A percentile compares a stretch with the other conserved stretches of the same genome.
phyloP scores from a whole-genome alignment of 2,888 invertebrate species.

The Frankliniella intonsa region DNA sequence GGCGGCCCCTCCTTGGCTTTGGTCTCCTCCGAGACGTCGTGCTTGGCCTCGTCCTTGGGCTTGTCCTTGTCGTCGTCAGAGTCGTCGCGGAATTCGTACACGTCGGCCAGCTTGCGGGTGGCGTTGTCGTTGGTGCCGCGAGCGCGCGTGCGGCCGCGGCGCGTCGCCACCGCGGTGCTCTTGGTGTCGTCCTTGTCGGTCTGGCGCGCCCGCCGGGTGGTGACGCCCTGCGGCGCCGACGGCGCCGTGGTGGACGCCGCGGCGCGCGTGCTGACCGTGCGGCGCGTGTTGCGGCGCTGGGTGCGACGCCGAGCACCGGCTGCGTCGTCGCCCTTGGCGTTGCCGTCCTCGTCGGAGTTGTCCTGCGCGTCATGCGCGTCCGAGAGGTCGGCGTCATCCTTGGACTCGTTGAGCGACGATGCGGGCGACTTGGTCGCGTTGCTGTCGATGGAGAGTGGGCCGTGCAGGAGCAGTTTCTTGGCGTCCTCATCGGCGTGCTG shows the following conservation, averaged over 20 bases:
- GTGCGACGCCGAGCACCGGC: constrained; percentile 23
- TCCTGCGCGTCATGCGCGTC: background rate
- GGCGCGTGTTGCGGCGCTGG: background rate
- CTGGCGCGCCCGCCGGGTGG: background rate
- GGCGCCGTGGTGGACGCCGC: background rate
- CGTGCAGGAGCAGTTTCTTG: constrained; percentile 36
- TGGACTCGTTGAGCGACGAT: constrained; percentile 17
- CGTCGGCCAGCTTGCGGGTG: constrained; percentile 64
- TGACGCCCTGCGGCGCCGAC: background rate
- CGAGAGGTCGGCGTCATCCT: background rate
- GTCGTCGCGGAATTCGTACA: constrained; percentile 89
- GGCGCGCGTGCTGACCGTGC: background rate
- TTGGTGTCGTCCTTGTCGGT: constrained; percentile 9
- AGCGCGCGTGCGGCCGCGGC: constrained; percentile 39
- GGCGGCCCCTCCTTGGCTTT: background rate
- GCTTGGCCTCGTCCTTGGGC: constrained; percentile 47
- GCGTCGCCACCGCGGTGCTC: background rate
- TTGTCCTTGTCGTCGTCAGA: constrained; percentile 64
- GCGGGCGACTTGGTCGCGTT: background rate
- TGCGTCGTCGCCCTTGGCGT: constrained; percentile 12
- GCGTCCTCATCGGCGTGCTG: constrained; percentile 57
- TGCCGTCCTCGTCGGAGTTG: constrained; percentile 27
- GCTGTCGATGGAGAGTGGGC: constrained; percentile 30
- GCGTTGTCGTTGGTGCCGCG: constrained; percentile 48
- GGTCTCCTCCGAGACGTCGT: background rate